Conservation (phyloP, 2,113 vertebrate species). For the Corythoichthys haematopterus region DNA sequence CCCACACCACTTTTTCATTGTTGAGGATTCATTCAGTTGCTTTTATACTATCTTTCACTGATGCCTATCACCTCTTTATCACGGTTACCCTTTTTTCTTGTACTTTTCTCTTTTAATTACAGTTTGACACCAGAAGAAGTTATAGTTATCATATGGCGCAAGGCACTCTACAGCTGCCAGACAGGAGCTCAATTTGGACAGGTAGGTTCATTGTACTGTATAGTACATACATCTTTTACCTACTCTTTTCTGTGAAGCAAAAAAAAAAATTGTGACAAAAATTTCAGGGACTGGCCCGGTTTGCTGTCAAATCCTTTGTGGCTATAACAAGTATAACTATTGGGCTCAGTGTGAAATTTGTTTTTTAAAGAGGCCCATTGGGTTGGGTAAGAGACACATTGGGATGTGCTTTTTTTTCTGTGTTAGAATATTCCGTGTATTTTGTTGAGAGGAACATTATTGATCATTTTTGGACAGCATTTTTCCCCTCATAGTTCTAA, state of each 20-base stretch:
- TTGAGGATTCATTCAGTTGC: conserved; percentile 21
- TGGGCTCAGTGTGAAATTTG: neutral
- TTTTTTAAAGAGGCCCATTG: too few species aligned
- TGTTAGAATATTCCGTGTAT: neutral
- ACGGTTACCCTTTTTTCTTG: conserved; percentile 4
- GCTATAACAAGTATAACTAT: neutral
- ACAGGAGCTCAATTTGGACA: neutral
- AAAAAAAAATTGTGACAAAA: neutral
- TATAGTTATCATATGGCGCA: neutral
- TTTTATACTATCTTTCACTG: conserved; percentile 18
- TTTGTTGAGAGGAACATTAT: neutral
- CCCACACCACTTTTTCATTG: conserved; percentile 5
- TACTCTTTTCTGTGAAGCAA: neutral
- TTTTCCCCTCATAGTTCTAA: neutral
- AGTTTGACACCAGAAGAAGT: neutral
- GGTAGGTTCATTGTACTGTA: neutral
- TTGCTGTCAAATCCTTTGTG: neutral
- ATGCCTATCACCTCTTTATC: conserved; percentile 24
- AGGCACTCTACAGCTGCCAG: neutral
- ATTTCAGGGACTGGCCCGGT: neutral
- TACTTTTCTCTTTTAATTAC: neutral
- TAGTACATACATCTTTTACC: neutral
- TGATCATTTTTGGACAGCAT: neutral
- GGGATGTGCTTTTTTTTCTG: too few species aligned
- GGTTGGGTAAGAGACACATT: too few species aligned